These are phyloP conservation scores for Mongoloraphidia duomilia DNA, from an alignment of 2,888 invertebrate species.

Conservation along the genomic window DNA sequence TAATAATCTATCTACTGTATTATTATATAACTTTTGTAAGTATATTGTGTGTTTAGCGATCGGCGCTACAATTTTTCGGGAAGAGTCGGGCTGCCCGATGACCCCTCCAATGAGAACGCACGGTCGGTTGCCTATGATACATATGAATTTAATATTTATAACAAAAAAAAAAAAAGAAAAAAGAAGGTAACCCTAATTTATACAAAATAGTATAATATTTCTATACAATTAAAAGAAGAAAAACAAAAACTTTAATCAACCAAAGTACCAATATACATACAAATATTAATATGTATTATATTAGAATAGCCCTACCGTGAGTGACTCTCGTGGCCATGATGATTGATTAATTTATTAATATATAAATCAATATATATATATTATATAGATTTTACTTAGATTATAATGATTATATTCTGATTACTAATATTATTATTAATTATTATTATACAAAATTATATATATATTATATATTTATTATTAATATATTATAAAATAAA, in stretches of 20 bases:
- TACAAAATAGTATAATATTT: slow-evolving; percentile 37
- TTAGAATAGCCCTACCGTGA: slow-evolving; percentile 16
- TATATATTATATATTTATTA: slow-evolving; percentile 28
- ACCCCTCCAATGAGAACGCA: neutral
- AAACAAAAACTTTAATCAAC: slow-evolving; percentile 36
- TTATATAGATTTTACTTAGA: slow-evolving; percentile 1
- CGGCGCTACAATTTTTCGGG: slow-evolving; percentile 4
- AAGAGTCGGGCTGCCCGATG: neutral
- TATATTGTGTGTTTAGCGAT: slow-evolving; percentile 18
- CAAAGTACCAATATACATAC: slow-evolving; percentile 52
- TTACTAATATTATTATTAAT: slow-evolving; percentile 23
- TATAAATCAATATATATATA: slow-evolving; percentile 9
- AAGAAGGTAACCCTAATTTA: neutral
- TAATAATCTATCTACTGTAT: too few relatives aligned
- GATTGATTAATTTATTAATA: slow-evolving; percentile 17
- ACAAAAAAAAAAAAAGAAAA: neutral
- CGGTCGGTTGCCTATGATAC: neutral
- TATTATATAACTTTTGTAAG: slow-evolving; percentile 24
- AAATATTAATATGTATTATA: slow-evolving; percentile 32
- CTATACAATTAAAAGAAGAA: slow-evolving; percentile 36
- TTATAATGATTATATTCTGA: neutral
- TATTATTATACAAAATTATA: slow-evolving; percentile 23
- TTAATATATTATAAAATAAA: slow-evolving; percentile 22
- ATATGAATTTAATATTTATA: slow-evolving; percentile 3
- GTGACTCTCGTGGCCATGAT: slow-evolving; percentile 11